Conservation (phyloP, 92 coral and sea anemone species). For the Zoanthus solanderi region DNA sequence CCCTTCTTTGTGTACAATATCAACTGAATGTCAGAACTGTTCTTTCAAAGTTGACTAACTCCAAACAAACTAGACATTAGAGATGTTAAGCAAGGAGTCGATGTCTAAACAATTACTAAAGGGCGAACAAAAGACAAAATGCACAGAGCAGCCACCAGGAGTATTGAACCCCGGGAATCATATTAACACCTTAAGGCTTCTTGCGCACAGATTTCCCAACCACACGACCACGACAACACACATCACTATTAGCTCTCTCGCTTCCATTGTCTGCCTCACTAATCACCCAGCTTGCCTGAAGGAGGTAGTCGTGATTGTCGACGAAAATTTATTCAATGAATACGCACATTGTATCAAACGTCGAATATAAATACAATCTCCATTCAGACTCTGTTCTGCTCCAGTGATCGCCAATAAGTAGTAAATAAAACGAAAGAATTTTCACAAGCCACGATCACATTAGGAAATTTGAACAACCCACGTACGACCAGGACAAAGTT, state of each 20-base stretch:
- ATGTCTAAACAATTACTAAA: conserved; percentile 47
- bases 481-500: neutral
- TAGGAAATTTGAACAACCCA: conserved; percentile 21
- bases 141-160: conserved; percentile 10
- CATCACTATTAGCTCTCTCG: conserved; percentile 19
- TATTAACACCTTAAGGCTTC: neutral
- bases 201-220: neutral
- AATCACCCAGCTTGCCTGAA: conserved; percentile 37
- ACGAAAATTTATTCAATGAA: conserved; percentile 25
- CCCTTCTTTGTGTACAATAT: conserved; percentile 48
- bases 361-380: conserved; percentile 66
- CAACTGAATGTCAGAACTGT: conserved; percentile 45
- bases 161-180: conserved; percentile 44
- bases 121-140: conserved; percentile 29
- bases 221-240: conserved; percentile 32
- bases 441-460: conserved; percentile 28
- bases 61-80: conserved; percentile 49
- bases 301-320: conserved; percentile 39
- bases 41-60: conserved; percentile 46
- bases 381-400: conserved; percentile 82
- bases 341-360: conserved; percentile 41
- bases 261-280: conserved; percentile 22
- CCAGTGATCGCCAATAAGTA: conserved; percentile 71
- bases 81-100: conserved; percentile 42
- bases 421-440: conserved; percentile 23